Evolutionary conservation across 2,888 invertebrate genomes (phyloP).

Genomic region (Siphonodentalium dalli): DNA sequence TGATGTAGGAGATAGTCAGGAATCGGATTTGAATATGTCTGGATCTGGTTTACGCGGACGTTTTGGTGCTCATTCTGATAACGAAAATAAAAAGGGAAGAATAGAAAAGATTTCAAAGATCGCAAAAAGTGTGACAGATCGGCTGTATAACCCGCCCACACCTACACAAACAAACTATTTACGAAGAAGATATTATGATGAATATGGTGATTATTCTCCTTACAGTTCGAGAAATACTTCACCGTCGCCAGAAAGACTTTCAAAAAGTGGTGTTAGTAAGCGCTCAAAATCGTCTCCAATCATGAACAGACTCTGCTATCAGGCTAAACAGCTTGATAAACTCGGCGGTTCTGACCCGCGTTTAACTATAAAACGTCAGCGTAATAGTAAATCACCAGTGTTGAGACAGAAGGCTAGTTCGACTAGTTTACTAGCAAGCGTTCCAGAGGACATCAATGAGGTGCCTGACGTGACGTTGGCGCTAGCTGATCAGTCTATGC

Average conservation of each 20-base stretch:
- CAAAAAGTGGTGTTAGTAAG: no score
- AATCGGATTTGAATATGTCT: no score
- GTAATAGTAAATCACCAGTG: conserved; percentile 14
- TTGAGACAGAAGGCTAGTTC: conserved; percentile 42
- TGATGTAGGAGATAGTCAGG: no score
- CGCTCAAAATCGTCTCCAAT: conserved; percentile 3
- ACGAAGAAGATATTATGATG: no score
- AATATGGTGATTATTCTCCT: no score
- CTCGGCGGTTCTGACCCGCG: conserved; percentile 18
- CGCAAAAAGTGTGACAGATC: conserved; percentile 39
- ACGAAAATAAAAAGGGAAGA: background rate
- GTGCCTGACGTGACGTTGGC: conserved; percentile 29
- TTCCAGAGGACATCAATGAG: conserved; percentile 48
- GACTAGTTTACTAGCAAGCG: conserved; percentile 51
- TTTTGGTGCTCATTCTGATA: no score
- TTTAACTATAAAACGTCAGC: conserved; percentile 4
- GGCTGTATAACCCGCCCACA: conserved; percentile 40
- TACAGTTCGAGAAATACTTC: no score
- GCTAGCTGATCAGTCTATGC: background rate
- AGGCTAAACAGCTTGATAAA: conserved; percentile 1
- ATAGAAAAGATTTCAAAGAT: conserved; percentile 23
- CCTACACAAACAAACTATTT: no score
- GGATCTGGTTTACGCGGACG: no score
- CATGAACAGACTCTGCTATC: background rate
- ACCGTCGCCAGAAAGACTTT: no score